These are phyloP conservation scores for Pantherophis alleghaniensis DNA, from an alignment of 2,797 vertebrate species.

Conservation along the genomic window DNA sequence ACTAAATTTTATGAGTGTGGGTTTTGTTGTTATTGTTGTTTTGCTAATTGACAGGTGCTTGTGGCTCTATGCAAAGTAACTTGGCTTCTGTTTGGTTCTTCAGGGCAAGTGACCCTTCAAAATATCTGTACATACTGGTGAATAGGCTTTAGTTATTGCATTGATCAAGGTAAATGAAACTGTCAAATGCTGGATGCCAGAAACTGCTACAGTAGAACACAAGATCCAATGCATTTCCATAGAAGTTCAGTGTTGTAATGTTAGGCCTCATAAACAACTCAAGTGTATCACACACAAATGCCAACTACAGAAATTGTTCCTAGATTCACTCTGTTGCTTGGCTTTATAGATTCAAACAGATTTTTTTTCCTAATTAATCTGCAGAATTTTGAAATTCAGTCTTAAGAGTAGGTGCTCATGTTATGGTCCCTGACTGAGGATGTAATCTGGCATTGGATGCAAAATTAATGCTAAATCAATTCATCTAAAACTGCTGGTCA, in stretches of 20 bases:
- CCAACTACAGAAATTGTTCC: not conserved
- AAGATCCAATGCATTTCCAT: not conserved
- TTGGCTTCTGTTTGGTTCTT: constrained; percentile 2
- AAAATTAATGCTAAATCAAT: not conserved
- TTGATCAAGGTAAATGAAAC: not conserved
- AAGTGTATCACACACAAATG: not conserved
- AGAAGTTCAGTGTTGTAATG: not conserved
- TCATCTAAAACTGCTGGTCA: not conserved
- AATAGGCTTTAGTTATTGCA: not conserved
- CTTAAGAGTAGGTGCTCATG: not conserved
- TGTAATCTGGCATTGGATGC: not conserved
- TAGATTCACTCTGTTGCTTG: not conserved
- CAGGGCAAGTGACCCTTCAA: not conserved
- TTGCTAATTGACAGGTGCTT: constrained; percentile 8
- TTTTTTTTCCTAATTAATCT: not conserved
- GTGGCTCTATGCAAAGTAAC: not conserved
- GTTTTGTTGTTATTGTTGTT: not conserved
- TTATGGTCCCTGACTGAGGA: not conserved
- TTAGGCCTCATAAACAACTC: not conserved
- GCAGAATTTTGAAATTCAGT: not conserved
- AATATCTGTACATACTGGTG: not conserved
- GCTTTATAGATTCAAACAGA: not conserved
- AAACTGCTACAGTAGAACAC: not conserved
- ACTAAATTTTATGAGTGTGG: not conserved
- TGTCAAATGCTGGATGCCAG: not conserved